These are phyloP conservation scores for Neoascia interrupta DNA, from an alignment of 2,888 invertebrate genomes.

Conservation along the genomic window DNA sequence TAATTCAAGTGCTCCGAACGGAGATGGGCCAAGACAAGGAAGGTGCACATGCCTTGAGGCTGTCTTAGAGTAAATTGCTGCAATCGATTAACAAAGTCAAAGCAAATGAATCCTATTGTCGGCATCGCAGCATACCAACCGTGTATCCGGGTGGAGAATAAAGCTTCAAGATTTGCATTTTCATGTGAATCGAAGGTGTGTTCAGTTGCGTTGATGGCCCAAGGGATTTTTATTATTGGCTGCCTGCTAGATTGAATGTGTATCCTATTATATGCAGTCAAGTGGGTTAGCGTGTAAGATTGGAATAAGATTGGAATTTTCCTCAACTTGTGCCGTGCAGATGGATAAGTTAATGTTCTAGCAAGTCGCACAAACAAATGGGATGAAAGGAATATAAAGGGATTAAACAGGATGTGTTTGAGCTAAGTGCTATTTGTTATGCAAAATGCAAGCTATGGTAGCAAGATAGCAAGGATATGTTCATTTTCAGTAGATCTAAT, in stretches of 20 bases:
- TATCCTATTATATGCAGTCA: not conserved
- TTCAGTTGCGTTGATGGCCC: constrained; percentile 43
- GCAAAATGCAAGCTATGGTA: too few species aligned
- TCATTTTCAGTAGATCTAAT: too few species aligned
- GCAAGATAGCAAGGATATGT: too few species aligned
- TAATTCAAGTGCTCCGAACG: constrained; percentile 64
- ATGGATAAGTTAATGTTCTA: constrained; percentile 15
- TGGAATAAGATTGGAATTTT: constrained; percentile 57
- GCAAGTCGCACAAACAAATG: constrained; percentile 1
- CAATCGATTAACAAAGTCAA: constrained; percentile 68
- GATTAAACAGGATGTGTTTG: too few species aligned
- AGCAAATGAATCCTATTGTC: constrained; percentile 66
- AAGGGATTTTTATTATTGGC: constrained; percentile 47
- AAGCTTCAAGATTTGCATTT: constrained; percentile 62
- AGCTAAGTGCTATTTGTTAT: too few species aligned
- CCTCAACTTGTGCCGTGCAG: constrained; percentile 19
- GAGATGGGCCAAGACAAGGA: not conserved
- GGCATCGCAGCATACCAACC: constrained; percentile 27
- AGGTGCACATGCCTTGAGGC: constrained; percentile 63
- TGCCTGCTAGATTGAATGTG: constrained; percentile 37
- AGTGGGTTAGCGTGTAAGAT: constrained; percentile 47
- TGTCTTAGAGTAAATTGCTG: constrained; percentile 67
- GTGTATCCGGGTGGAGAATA: constrained; percentile 13
- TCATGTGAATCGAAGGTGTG: constrained; percentile 52
- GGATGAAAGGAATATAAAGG: not conserved